Percentiles rank a stretch among this genome's conserved stretches.
These are phyloP conservation scores for Orthonevra nobilis DNA, from an alignment of 2,888 invertebrate species.

Conservation along the genomic window DNA sequence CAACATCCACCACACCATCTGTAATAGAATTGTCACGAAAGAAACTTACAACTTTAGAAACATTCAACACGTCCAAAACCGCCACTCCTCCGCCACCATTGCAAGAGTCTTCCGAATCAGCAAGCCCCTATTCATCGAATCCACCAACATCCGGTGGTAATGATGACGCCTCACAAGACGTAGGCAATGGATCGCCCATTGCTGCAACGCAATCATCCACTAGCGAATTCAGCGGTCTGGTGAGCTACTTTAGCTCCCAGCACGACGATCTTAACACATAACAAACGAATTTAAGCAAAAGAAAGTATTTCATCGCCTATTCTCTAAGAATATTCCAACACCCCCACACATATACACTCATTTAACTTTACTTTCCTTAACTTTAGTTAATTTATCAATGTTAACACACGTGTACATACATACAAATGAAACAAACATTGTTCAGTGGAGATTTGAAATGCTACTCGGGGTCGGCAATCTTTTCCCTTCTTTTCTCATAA, in stretches of 20 bases:
- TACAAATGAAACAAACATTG: slow-evolving; percentile 8
- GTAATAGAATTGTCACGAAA: slow-evolving; percentile 75
- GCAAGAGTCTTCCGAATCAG: slow-evolving; percentile 74
- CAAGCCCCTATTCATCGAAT: slow-evolving; percentile 73
- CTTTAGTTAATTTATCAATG: slow-evolving; percentile 55
- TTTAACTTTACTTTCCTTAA: slow-evolving; percentile 32
- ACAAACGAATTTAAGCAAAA: slow-evolving; percentile 78
- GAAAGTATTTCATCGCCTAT: slow-evolving; percentile 71
- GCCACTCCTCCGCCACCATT: slow-evolving; percentile 71
- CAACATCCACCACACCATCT: slow-evolving; percentile 74
- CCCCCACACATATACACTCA: slow-evolving; percentile 34
- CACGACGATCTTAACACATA: slow-evolving; percentile 92
- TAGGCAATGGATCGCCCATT: slow-evolving; percentile 63
- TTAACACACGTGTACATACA: slow-evolving; percentile 53
- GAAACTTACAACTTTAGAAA: slow-evolving; percentile 78
- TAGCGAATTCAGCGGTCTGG: slow-evolving; percentile 93
- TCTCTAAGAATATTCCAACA: slow-evolving; percentile 42
- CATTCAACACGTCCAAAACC: slow-evolving; percentile 74
- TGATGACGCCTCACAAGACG: slow-evolving; percentile 66
- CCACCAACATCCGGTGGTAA: slow-evolving; percentile 62
- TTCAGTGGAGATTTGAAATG: slow-evolving; percentile 52
- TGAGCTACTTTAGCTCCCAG: slow-evolving; percentile 95
- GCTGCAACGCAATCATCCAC: slow-evolving; percentile 76
- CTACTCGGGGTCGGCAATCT: neutral
- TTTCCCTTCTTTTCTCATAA: slow-evolving; percentile 11